Percentiles rank a stretch among this genome's conserved stretches.
These are phyloP conservation scores for Leucoma salicis DNA, from an alignment of 2,888 invertebrate genomes.

Conservation along the genomic window DNA sequence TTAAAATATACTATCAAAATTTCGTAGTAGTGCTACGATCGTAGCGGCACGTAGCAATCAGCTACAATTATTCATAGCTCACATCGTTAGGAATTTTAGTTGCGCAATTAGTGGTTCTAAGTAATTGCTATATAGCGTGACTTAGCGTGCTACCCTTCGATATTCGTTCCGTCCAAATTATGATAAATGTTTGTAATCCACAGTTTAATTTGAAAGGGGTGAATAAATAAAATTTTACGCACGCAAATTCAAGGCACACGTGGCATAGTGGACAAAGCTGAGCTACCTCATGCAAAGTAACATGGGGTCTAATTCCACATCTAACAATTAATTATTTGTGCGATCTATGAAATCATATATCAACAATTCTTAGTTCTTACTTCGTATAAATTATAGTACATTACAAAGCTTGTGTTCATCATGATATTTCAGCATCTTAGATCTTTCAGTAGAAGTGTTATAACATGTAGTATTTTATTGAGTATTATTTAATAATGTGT, in stretches of 20 bases:
- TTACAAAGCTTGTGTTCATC: no score
- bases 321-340: no score
- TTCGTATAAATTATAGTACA: no score
- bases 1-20: background rate
- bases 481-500: no score
- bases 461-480: no score
- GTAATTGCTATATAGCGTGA: constrained; percentile 45
- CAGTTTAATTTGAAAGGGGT: constrained; percentile 21
- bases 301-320: no score
- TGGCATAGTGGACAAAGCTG: no score
- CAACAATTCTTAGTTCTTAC: no score
- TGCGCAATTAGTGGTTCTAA: constrained; percentile 29
- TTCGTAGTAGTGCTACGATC: constrained; percentile 1
- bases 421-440: no score
- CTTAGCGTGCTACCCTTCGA: constrained; percentile 24
- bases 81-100: constrained; percentile 22
- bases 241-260: background rate
- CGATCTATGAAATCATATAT: no score
- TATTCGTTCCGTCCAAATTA: constrained; percentile 26
- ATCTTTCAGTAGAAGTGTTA: no score
- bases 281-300: no score
- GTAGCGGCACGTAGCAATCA: constrained; percentile 9
- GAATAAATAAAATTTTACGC: constrained; percentile 13
- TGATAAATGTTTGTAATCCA: constrained; percentile 27
- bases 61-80: constrained; percentile 25